Base-by-base conservation (phyloP, 2,888 invertebrate species). In the Vandiemenella viatica region DNA sequence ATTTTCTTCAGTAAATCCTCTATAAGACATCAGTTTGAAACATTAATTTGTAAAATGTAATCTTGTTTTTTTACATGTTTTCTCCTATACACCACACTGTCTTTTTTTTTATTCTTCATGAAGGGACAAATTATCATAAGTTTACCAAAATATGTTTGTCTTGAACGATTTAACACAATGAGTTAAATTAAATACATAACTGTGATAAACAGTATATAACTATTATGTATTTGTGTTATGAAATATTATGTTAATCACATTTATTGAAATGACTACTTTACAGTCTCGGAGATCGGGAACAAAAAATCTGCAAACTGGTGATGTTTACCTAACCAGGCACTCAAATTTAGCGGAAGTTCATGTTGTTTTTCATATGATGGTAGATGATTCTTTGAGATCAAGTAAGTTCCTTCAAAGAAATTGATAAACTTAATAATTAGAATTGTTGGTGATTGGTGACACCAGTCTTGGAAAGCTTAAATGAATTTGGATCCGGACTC, bases 331-430 rank as follows among this genome's bases (percentile, higher is more conserved):
- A 50, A 88, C 88, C 6, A 74, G 79, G 57, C 96, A 96, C 76
- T 91, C 92, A 58, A 95, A 95, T 74, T 75, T 97, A 55, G 83
- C 89, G 3, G 89, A 93, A 64, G 86, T 87, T 42, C 96, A 98
- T 69, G 83, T 93, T 1, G 83, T 96, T 43, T 98, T 95, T 70
- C 97, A 99, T 63, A 78, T 98, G 62, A 84, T 96, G 6, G 82
- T 84, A 0, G 95, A 95, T 64, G 92, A 93, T 60, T 73, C 73
- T 21, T 67, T 77, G 13, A 63, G 71, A 61, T 72, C 72, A 50
- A 67, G 71, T 71, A 57, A 60, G 58, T 50, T n/a, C 13, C 26
- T n/a, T n/a, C n/a, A n/a, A n/a, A n/a, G n/a, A n/a, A n/a, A 38
- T 38, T 38, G 13, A 26, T 13, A 26, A 26, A 26, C 13, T 26